Evolutionary conservation across 2,888 invertebrate species (phyloP).

Genomic region (Drosophila fulvimacula): DNA sequence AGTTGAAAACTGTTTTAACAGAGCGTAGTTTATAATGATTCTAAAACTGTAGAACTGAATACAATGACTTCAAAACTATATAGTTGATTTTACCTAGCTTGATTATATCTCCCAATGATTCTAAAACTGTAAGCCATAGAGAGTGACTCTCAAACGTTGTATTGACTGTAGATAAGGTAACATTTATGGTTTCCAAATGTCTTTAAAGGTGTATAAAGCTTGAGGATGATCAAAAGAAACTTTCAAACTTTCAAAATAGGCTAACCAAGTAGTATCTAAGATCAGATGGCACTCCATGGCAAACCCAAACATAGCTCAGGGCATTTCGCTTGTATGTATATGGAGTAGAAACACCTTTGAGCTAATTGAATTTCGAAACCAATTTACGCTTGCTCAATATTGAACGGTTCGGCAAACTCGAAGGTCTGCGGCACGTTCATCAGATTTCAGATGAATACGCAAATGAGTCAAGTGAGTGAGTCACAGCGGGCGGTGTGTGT

Average conservation of each 20-base stretch:
- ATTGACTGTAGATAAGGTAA: no score
- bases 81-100: no score
- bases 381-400: slow-evolving; percentile 49
- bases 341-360: slow-evolving; percentile 6
- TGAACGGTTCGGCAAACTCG: slow-evolving; percentile 6
- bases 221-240: not conserved
- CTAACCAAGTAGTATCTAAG: not conserved
- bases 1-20: not conserved
- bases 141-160: not conserved
- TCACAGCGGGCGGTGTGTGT: slow-evolving; percentile 48
- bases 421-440: slow-evolving; percentile 53
- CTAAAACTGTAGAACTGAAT: not conserved
- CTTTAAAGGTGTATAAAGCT: not conserved
- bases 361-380: slow-evolving; percentile 38
- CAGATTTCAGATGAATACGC: slow-evolving; percentile 57
- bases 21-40: not conserved
- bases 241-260: not conserved
- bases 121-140: not conserved
- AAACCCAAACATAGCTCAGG: not conserved
- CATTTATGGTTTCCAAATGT: not conserved
- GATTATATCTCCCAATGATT: not conserved
- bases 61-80: not conserved
- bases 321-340: not conserved
- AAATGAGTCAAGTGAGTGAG: slow-evolving; percentile 49
- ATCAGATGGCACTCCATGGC: no score